These are phyloP conservation scores for Mesorhabditis sp. DNA, from an alignment of 2,888 invertebrate species.

Conservation along the genomic window DNA sequence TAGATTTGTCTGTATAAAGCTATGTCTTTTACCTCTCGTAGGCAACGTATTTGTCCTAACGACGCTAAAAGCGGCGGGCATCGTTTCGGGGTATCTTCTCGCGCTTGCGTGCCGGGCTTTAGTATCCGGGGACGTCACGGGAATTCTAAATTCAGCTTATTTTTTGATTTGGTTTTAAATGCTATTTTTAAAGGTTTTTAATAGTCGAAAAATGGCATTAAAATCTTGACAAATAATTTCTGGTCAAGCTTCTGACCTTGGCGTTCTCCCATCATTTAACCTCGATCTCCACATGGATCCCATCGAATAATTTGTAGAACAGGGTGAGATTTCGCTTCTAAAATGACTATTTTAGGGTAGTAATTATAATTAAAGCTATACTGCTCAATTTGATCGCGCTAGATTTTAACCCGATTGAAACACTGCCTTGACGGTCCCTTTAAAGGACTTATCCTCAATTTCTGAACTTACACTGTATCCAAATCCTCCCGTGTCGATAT, in stretches of 20 bases:
- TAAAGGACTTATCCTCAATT: no score
- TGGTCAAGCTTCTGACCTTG: not conserved
- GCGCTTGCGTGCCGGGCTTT: slow-evolving; percentile 26
- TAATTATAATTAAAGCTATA: not conserved
- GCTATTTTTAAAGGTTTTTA: not conserved
- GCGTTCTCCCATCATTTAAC: slow-evolving; percentile 5
- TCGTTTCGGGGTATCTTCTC: slow-evolving; percentile 27
- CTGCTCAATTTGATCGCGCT: no score
- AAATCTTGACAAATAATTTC: no score
- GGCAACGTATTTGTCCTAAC: slow-evolving; percentile 19
- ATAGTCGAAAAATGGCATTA: no score
- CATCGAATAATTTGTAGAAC: slow-evolving; percentile 4
- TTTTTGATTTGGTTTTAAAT: not conserved
- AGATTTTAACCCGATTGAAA: no score
- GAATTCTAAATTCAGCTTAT: slow-evolving; percentile 19
- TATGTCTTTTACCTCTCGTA: slow-evolving; percentile 15
- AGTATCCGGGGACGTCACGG: slow-evolving; percentile 38
- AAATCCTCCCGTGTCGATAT: not conserved
- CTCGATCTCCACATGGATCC: not conserved
- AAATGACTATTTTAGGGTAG: not conserved
- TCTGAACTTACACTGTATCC: not conserved
- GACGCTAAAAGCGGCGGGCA: slow-evolving; percentile 22
- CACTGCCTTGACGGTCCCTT: no score
- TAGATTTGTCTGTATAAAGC: not conserved
- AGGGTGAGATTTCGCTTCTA: slow-evolving; percentile 4